Base-by-base conservation (phyloP, 2,113 vertebrate species). In the Jacana jacana region DNA sequence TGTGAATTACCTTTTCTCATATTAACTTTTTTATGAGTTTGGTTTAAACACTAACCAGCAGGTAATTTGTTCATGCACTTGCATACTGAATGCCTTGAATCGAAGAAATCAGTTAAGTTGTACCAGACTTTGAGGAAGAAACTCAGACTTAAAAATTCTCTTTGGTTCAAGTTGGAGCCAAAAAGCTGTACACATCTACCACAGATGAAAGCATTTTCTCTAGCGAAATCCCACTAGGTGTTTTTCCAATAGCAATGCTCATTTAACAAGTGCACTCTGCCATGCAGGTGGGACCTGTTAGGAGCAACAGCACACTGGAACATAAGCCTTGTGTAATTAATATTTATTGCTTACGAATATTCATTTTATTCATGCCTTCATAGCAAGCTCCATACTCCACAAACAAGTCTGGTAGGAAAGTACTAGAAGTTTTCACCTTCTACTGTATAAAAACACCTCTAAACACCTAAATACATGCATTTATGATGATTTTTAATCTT, bases 201-300 rank as follows among this genome's bases (percentile, higher is more conserved):
- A 68, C 68, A 97, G 95, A 97, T 97, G 89, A 97, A 97, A 81
- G 81, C 30, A 22, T 82, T 93, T 97, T 94, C 93, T 97, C 95
- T 83, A 81, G 94, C 91, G 96, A 97, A 97, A 96, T 97, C 97
- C 96, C 96, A 97, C 92, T 97, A 97, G 97, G 91, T 97, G 91
- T 96, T 98, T 97, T 96, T 94, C 86, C 76, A 73, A 94, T 63
- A 98, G 95, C 92, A 97, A 92, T 91, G 92, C 84, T 98, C 97
- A 98, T 97, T 98, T 98, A 97, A 97, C 96, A 98, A 97, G 95
- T 94, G 97, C 94, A 97, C 89, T 98, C 97, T 98, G 96, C 95
- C 96, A 96, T 86, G 96, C 97, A 98, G 96, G 94, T 86, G 88
- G 95, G 97, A 98, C 96, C 95, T 84, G 97, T 95, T 96, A 97